Evolutionary conservation across 2,113 vertebrate genomes (phyloP).

Genomic region (Grallaria varia): DNA sequence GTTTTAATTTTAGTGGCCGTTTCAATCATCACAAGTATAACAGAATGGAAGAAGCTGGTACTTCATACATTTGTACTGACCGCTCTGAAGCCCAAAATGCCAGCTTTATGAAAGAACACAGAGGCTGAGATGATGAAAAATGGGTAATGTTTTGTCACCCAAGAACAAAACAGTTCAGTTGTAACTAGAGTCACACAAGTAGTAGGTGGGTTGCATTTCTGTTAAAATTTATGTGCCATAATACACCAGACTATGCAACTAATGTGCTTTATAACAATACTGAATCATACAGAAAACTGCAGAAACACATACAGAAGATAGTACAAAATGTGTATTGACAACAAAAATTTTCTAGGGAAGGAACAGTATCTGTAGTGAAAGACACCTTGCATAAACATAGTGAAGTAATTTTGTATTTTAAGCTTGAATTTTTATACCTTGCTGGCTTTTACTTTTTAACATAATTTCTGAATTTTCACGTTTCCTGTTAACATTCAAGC

Average conservation of each 20-base stretch:
- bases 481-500: background rate
- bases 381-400: background rate
- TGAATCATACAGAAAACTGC: background rate
- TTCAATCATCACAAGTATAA: background rate
- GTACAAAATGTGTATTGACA: background rate
- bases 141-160: rapidly evolving
- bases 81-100: background rate
- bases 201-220: background rate
- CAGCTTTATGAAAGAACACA: background rate
- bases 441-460: background rate
- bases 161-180: background rate
- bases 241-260: background rate
- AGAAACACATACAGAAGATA: background rate
- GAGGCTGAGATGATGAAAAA: background rate
- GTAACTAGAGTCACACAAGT: background rate
- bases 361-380: background rate
- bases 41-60: background rate
- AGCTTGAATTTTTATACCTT: background rate
- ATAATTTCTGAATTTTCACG: background rate
- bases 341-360: background rate
- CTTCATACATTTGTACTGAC: background rate
- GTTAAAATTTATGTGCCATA: background rate
- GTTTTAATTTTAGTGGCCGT: background rate
- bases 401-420: background rate
- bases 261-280: background rate